These are phyloP conservation scores for Agonum fuliginosum DNA, from an alignment of 2,888 invertebrate genomes.

Conservation along the genomic window DNA sequence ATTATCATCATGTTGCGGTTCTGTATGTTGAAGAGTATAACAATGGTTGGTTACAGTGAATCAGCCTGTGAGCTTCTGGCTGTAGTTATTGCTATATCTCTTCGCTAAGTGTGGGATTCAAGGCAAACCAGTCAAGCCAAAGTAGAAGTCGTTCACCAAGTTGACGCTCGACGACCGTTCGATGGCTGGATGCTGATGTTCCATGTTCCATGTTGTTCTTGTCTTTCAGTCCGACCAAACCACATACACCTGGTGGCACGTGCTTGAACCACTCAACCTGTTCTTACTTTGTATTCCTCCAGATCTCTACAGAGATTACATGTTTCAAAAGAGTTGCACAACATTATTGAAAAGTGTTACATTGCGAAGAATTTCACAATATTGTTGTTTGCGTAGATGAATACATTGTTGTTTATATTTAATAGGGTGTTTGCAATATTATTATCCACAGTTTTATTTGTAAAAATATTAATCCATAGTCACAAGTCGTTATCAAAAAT, in stretches of 20 bases:
- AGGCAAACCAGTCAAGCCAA: conserved; percentile 32
- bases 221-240: conserved; percentile 15
- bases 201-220: too few species aligned
- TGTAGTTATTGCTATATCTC: conserved; percentile 1
- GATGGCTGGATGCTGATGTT: too few species aligned
- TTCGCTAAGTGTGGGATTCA: neutral
- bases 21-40: too few species aligned
- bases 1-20: too few species aligned
- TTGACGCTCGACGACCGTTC: neutral
- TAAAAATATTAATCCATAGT: too few species aligned
- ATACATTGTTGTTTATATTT: too few species aligned
- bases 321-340: neutral
- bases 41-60: too few species aligned
- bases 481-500: too few species aligned
- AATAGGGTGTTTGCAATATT: too few species aligned
- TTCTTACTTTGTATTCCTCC: neutral
- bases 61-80: neutral
- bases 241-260: conserved; percentile 25
- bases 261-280: conserved; percentile 4
- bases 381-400: too few species aligned
- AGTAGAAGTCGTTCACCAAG: conserved; percentile 9
- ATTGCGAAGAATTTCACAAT: neutral
- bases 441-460: too few species aligned
- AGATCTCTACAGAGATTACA: neutral
- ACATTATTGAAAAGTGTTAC: neutral